Evolutionary conservation across 2,888 invertebrate genomes (phyloP), one percentile per base, ranked within the genome.

Genomic region (Coelinius sp.): DNA sequence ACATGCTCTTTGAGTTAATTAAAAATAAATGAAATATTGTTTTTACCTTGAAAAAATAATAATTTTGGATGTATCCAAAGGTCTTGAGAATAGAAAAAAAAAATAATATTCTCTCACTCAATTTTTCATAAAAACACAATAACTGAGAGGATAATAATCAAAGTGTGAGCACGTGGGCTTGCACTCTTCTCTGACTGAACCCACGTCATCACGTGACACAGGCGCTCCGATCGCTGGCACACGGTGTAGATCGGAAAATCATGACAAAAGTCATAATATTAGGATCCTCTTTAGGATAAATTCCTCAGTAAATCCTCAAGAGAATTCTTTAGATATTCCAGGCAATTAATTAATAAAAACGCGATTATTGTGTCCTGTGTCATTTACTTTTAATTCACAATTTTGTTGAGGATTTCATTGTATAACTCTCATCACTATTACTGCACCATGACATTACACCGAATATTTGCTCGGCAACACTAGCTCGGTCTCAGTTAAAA

Each of bases 381-480:
- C n/a, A n/a, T n/a, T n/a, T n/a, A n/a, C n/a, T n/a, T n/a, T 35
- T 1, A 7, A 35, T 35, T 35, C 35, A 35, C 8, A 44, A 5
- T n/a, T 25, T 27, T 14, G 8, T 25, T 56, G 17, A 25, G 6
- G 10, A n/a, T 27, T 27, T 27, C 56, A 25, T 56, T 56, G 27
- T 27, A 27, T 27, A n/a, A 25, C 7, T 1, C 14, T 27, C 12
- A 14, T 27, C 56, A 56, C 6, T 27, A 27, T 17, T 27, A 56
- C 14, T n/a, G 25, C 27, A n/a, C 24, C 12, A 12, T 56, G 14
- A 56, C 20, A 38, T 69, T 22, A 59, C 62, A 49, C 31, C 35
- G 24, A 46, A 59, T 68, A 68, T 68, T 44, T 68, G 44, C 31
- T 35, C 46, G 44, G 27, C 46, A 46, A 62, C 68, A 62, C 68